Evolutionary conservation across 2,888 invertebrate species (phyloP), one percentile per base, ranked within the genome.

Genomic region (Drosophila prostipennis): DNA sequence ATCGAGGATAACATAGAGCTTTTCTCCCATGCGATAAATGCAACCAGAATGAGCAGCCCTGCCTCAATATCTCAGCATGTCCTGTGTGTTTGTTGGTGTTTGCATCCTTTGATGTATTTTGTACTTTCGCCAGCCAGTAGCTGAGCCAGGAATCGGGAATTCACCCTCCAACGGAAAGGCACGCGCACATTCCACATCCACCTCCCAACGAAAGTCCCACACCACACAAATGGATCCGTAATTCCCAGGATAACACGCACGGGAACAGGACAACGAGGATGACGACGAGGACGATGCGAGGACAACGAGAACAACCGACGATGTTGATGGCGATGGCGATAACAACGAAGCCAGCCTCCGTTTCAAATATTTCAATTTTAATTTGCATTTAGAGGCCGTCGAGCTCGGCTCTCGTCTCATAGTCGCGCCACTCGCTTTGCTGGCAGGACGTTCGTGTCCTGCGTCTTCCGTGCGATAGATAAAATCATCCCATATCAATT

Each of bases 171-270:
- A 39, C 40, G 56, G 56, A 67, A 56, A 84, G 86, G 79, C 89
- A 86, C 87, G 89, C 89, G 89, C 89, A 85, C 74, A 79, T 80
- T 70, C 74, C 85, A 73, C 80, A 79, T 82, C 78, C 75, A 69
- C 73, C 73, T 67, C 65, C 36, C 56, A 34, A 29, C 45, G 23
- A 64, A 59, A 61, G n/a, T 32, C 37, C 42, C 63, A 54, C 54
- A 46, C 58, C 54, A 55, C 56, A 40, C 58, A 48, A 13, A 56
- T 48, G 73, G 57, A 45, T 39, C 19, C 61, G 72, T 42, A 52
- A 60, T 56, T 59, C 46, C 37, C 59, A 57, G 87, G 72, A 82
- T 78, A 76, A 64, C 75, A 68, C 79, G 68, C 63, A 64, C 69
- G 60, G 59, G 48, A 69, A 64, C 69, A 63, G 59, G 48, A 69